Base-by-base conservation (phyloP, 1,140 invertebrate species). In the Spodoptera frugiperda region DNA sequence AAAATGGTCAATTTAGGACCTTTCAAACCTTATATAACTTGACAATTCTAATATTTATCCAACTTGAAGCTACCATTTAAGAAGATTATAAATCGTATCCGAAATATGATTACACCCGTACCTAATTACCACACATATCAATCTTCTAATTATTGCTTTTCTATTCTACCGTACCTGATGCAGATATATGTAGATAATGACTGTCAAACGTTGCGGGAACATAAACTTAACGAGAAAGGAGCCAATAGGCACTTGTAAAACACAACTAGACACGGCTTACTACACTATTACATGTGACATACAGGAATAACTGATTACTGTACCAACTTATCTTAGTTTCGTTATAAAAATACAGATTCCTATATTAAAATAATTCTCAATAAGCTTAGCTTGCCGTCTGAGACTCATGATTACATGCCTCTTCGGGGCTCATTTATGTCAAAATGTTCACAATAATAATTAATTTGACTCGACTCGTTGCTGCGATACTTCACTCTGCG, bases 301-400 rank as follows among this genome's bases (percentile, higher is more conserved):
- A 80, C 77, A 72, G 80, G 85, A 87, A 82, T 89, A 87, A 89
- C 83, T 85, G 78, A 85, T 87, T 82, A 82, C 75, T 55, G 71
- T 80, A 74, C 72, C 73, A 90, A 91, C 87, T 89, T 89, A 90
- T 85, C 83, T 89, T 90, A 92, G 85, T 89, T 82, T 84, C 79
- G 78, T 85, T 92, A 93, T 87, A 93, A 93, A 93, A 93, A 93
- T 93, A 93, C 92, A 92, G 91, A 89, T 92, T 90, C 89, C 87
- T 93, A 89, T 91, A 84, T 89, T 91, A 89, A 91, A 90, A 91
- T 89, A 89, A 92, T 89, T 88, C 85, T 91, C 88, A 87, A 88
- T 86, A 87, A 90, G 85, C 84, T 88, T 91, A 91, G 90, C 90
- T 90, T 91, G 91, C 89, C 88, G 82, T 87, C 82, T 91, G 90